Evolutionary conservation across 2,797 vertebrate genomes (phyloP), one percentile per base, ranked within the genome.

Genomic region (Melanotaenia pygmaea): DNA sequence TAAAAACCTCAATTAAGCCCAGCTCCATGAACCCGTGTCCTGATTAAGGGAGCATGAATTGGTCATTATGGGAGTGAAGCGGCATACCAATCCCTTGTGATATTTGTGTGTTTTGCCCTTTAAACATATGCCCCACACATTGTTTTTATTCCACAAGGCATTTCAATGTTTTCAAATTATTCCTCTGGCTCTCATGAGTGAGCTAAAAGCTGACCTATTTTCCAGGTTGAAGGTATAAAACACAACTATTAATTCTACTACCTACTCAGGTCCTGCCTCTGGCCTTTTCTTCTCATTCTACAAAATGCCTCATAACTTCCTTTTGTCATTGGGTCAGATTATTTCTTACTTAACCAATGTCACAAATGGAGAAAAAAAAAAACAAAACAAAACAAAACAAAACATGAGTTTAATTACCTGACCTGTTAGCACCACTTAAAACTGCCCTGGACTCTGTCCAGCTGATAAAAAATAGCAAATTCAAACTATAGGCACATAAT

Each of bases 141-240:
- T 77, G 22, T 67, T 65, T 58, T 8, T 9, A 45, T 14, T 43
- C 6, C 1, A 5, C 13, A 22, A 71, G 67, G 73, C 69, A 66
- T 86, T 84, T 74, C 35, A 37, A 59, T 81, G 20, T 12, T 26
- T 69, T 71, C n/a, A 2, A 9, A 18, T 76, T 64, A 86, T 40
- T 22, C 56, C 76, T 72, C 47, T 69, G 76, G 43, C 67, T 73
- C 60, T 84, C 50, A 75, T 75, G 69, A 77, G 82, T 77, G 72
- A 88, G 78, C 83, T 88, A 80, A 90, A 86, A 86, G 82, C 53
- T 88, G 89, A 90, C 91, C 89, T 73, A 84, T 87, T 93, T 94
- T 88, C 61, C 68, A 78, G 50, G 65, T 67, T 61, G 56, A 76
- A 79, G 74, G 74, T 79, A 85, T 72, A 79, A 87, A 89, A 86